A percentile compares a stretch with the other conserved stretches of the same genome.
phyloP scores from a whole-genome alignment of 1,140 invertebrate species.

The Drosophila pseudoobscura region DNA sequence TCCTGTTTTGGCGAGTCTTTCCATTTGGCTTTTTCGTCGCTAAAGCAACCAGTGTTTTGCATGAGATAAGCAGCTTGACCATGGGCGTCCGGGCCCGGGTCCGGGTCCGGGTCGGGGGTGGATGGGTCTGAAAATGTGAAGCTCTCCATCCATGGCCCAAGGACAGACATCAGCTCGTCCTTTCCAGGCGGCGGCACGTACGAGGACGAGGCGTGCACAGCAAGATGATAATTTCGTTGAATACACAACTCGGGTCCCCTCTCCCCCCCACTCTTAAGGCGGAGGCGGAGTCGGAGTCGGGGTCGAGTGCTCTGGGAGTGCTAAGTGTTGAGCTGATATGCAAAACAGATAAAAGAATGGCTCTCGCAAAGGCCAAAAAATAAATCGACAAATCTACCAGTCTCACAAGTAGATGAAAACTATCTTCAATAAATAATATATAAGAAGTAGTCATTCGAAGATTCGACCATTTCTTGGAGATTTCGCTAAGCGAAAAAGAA shows the following conservation, averaged over 20 bases:
- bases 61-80: constrained; percentile 72
- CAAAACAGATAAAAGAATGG: constrained; percentile 63
- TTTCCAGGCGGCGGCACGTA: constrained; percentile 50
- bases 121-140: constrained; percentile 10
- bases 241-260: constrained; percentile 46
- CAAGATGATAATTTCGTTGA: constrained; percentile 73
- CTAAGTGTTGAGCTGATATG: constrained; percentile 60
- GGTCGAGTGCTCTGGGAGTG: constrained; percentile 14
- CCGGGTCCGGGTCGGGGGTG: too few relatives aligned
- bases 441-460: too few relatives aligned
- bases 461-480: too few relatives aligned
- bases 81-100: neutral
- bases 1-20: constrained; percentile 67
- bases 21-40: constrained; percentile 26
- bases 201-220: constrained; percentile 24
- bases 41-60: constrained; percentile 77
- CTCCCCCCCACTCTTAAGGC: constrained; percentile 4
- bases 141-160: constrained; percentile 36
- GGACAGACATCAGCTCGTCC: constrained; percentile 30
- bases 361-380: constrained; percentile 20
- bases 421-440: too few relatives aligned
- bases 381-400: constrained; percentile 5
- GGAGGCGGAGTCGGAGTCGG: neutral
- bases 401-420: neutral
- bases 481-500: too few relatives aligned